Evolutionary conservation across 2,888 invertebrate genomes (phyloP), one percentile per base, ranked within the genome.

Genomic region (Dicyrtomina minuta): DNA sequence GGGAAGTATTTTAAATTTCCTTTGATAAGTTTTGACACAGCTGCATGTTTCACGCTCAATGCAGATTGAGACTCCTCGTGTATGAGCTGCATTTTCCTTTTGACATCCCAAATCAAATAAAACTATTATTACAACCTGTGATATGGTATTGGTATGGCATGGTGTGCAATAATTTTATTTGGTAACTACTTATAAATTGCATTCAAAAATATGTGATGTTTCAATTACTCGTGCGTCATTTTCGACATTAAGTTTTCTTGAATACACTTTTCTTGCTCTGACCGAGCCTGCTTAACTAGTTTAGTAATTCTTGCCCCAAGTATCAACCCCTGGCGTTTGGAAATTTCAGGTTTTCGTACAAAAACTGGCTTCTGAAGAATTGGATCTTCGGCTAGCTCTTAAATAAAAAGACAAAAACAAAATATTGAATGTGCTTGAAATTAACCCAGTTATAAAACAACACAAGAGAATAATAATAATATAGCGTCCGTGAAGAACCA

Each of bases 331-430:
- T 65, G 65, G 41, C 65, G 39, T 65, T 56, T 65, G 15, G 65
- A 55, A 5, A 56, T 43, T 55, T 65, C 65, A 13, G 65, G 55
- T 22, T 65, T 65, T 26, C 65, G 55, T 3, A 43, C 26, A 17
- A 22, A 56, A 22, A 39, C 53, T 3, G 56, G 56, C 33, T 53
- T 53, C 10, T 55, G 17, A 8, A 55, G 8, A n/a, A 65, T 3
- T 17, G 53, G 22, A 65, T 56, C 53, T n/a, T 26, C 55, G 12
- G 58, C 39, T 2, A 55, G 17, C n/a, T 49, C 39, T 6, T 8
- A 51, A 51, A 5, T 13, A 62, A 2, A 51, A 44, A 46, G 13
- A 6, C 46, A 17, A 46, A 46, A 6, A 46, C 4, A 46, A 46
- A 12, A 13, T 10, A 13, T 6, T 24, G 24, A 24, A 24, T n/a